Conservation (phyloP, 2,888 invertebrate species). For the Hermaeophaga mercurialis region DNA sequence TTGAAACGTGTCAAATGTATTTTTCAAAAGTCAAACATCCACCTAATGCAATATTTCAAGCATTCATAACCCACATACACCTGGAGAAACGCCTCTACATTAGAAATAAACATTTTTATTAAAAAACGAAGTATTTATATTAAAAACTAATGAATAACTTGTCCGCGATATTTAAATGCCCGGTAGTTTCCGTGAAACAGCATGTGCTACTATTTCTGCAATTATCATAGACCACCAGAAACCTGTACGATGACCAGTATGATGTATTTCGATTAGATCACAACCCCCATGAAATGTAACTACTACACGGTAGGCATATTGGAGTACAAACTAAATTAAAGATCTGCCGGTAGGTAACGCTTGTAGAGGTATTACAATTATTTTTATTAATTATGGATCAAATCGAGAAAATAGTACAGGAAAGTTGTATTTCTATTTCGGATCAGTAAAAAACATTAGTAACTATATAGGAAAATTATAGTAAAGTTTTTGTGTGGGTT, state of each 20-base stretch:
- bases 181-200: slow-evolving; percentile 9
- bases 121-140: neutral
- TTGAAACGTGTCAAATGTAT: too few species aligned
- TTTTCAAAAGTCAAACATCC: too few species aligned
- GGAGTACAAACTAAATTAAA: slow-evolving; percentile 10
- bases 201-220: slow-evolving; percentile 22
- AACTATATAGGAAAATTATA: too few species aligned
- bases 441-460: too few species aligned
- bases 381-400: slow-evolving; percentile 19
- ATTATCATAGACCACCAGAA: slow-evolving; percentile 22
- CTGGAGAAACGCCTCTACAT: neutral
- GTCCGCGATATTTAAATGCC: slow-evolving; percentile 5
- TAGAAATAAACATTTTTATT: neutral
- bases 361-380: slow-evolving; percentile 17
- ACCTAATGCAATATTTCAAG: too few species aligned
- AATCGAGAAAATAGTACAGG: slow-evolving; percentile 16
- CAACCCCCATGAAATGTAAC: slow-evolving; percentile 28
- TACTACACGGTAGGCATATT: slow-evolving; percentile 13
- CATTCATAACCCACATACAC: slow-evolving; percentile 14
- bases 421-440: too few species aligned
- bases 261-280: slow-evolving; percentile 20
- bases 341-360: slow-evolving; percentile 24
- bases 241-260: slow-evolving; percentile 22
- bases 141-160: slow-evolving; percentile 12
- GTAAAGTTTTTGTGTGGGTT: too few species aligned